Conservation (phyloP, 2,888 invertebrate genomes). For the Petrolisthes manimaculis region DNA sequence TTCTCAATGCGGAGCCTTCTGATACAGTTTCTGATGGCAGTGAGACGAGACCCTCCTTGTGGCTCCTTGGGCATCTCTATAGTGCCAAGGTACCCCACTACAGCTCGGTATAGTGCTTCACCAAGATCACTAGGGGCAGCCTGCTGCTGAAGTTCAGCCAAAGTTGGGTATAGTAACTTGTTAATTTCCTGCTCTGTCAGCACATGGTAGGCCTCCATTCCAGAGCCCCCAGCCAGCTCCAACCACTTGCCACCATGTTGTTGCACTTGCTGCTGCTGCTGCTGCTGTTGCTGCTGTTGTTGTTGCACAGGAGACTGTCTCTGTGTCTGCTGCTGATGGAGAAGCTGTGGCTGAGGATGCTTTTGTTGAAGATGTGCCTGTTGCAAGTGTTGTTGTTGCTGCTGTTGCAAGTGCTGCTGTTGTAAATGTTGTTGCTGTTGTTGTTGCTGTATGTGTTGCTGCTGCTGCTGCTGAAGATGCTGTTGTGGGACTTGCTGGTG, state of each 20-base stretch:
- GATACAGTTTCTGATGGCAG: constrained; percentile 86
- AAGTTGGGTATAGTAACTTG: constrained; percentile 68
- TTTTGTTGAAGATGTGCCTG: constrained; percentile 23
- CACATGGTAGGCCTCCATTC: constrained; percentile 54
- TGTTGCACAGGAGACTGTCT: not conserved
- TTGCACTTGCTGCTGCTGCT: constrained; percentile 41
- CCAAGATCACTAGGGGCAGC: constrained; percentile 50
- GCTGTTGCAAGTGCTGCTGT: constrained; percentile 16
- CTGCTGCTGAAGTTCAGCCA: constrained; percentile 63
- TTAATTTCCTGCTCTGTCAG: constrained; percentile 68
- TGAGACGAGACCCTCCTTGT: constrained; percentile 72
- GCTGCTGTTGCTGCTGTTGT: constrained; percentile 29
- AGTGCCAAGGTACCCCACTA: constrained; percentile 95
- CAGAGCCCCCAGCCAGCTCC: constrained; percentile 24
- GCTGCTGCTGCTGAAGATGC: constrained; percentile 44
- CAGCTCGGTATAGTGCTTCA: constrained; percentile 74
- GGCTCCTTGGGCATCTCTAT: constrained; percentile 86
- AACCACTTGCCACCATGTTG: constrained; percentile 38
- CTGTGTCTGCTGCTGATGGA: constrained; percentile 29
- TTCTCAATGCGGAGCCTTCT: constrained; percentile 89
- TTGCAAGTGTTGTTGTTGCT: constrained; percentile 28
- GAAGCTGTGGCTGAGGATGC: constrained; percentile 27
- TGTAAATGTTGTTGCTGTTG: constrained; percentile 30
- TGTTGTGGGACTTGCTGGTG: constrained; percentile 34
- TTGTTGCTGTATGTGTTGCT: constrained; percentile 41